Base-by-base conservation (phyloP, 1,140 invertebrate species). In the Bombyx mandarina region DNA sequence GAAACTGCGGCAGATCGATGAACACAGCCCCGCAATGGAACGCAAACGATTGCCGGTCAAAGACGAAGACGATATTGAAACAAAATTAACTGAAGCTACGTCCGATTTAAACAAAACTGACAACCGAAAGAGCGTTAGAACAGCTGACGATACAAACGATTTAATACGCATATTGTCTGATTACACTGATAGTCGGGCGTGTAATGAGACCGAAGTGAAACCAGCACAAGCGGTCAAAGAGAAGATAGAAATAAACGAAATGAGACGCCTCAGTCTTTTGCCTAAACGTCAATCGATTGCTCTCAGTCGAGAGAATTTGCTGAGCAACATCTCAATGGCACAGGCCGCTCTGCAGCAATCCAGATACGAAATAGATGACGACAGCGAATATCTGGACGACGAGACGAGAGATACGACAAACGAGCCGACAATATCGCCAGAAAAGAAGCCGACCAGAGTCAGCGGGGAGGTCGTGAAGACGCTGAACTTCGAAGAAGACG, bases 401-500 rank as follows among this genome's bases (percentile, higher is more conserved):
- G 62, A 68, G 49, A 54, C 49, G 8, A 45, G 54, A 43, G 59
- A 61, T 52, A 56, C 62, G 3, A 26, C 47, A 6, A 43, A 55
- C 18, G 54, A 61, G 0, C 54, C 57, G 10, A 44, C 43, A 1
- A 71, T 57, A 52, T 56, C 62, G 0, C 54, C 56, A n/a, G 43
- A 42, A 1, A 71, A 58, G 51, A 77, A 71, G 45, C 62, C 74
- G 0, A 58, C 63, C 0, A 57, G 74, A 50, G 60, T 77, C 43
- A 79, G 77, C 51, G 67, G 55, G 22, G 80, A 81, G 49, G 77
- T 83, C 0, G 80, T 86, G 0, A 86, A 86, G 58, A 76, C 75
- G 2, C 62, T 86, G 18, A 58, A 79, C 43, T 83, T 83, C 55
- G 76, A 80, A 56, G 73, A 79, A 10, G 79, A 82, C 8, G 73